phyloP scores from a whole-genome alignment of 2,113 vertebrate genomes.

The Abramis brama region DNA sequence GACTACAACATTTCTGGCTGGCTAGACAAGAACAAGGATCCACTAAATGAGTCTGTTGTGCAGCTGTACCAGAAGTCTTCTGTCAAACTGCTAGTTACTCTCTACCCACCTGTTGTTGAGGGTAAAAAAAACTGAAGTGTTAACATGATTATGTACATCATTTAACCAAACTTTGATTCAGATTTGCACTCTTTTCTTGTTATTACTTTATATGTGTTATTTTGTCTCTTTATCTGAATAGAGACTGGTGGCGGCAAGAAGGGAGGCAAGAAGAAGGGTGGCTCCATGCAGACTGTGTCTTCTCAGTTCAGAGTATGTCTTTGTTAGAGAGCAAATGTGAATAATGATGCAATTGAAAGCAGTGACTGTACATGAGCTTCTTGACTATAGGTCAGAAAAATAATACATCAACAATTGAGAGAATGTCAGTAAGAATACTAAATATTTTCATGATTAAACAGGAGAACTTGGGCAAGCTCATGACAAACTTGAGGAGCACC shows the following conservation, averaged over 20 bases:
- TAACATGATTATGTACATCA: not conserved
- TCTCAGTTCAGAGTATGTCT: conserved; percentile 54
- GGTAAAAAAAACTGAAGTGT: no score
- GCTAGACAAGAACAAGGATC: no score
- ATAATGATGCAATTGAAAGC: no score
- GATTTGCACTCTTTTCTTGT: not conserved
- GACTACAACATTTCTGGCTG: no score
- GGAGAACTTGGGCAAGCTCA: conserved; percentile 58
- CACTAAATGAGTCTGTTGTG: no score
- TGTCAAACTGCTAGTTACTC: conserved; percentile 51
- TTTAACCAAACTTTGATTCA: not conserved
- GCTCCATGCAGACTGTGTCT: conserved; percentile 60
- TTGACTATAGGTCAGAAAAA: not conserved
- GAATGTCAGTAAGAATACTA: not conserved
- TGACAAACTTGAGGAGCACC: conserved; percentile 61
- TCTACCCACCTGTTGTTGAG: conserved; percentile 59
- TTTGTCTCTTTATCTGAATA: not conserved
- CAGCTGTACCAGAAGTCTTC: conserved; percentile 18
- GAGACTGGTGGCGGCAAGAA: conserved; percentile 43
- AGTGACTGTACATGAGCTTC: no score
- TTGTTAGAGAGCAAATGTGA: not conserved
- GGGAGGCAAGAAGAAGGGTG: conserved; percentile 63
- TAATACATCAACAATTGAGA: not conserved
- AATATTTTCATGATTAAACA: conserved; percentile 23
- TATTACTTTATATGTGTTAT: not conserved